Evolutionary conservation across 2,113 vertebrate genomes (phyloP), one percentile per base, ranked within the genome.

Genomic region (Falco punctatus): DNA sequence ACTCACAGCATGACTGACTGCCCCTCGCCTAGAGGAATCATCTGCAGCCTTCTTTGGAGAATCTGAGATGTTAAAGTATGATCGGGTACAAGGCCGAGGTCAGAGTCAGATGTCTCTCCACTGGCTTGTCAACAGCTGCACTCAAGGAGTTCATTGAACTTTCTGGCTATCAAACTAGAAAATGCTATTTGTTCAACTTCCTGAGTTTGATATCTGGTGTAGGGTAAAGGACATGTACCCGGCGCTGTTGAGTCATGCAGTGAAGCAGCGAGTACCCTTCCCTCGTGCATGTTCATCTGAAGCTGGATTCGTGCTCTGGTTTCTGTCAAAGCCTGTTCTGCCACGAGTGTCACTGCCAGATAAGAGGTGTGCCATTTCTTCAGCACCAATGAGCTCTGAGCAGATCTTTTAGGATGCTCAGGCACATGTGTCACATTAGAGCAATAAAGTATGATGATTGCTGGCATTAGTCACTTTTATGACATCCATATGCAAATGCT

Each of bases 401-500:
- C 52, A 90, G 70, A 94, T 94, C 6, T 40, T 77, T 88, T 32
- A 73, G 78, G 85, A 96, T 90, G 92, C 62, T 94, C 57, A 93
- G 90, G 85, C 96, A 93, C 87, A 96, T 96, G 90, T 96, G 90
- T 72, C 95, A 91, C 89, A 89, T 96, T 95, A 88, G 30, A 85
- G 90, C 90, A 88, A 94, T 88, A 92, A 96, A 96, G 81, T 58
- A 93, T 0, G 22, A 93, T 94, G 90, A 97, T 42, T 96, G 92
- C 78, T 0, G 51, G 74, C 84, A 94, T 97, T 94, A 93, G 93
- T 96, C 96, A 96, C 79, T 96, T 96, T 96, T 96, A 97, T 82
- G 90, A 95, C 93, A 96, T 94, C 93, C 96, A 96, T 90, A 97
- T 96, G 96, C 93, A 97, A 96, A 97, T 96, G 62, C 2, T 95